phyloP scores from a whole-genome alignment of 1,140 invertebrate species.

The Drosophila truncata region DNA sequence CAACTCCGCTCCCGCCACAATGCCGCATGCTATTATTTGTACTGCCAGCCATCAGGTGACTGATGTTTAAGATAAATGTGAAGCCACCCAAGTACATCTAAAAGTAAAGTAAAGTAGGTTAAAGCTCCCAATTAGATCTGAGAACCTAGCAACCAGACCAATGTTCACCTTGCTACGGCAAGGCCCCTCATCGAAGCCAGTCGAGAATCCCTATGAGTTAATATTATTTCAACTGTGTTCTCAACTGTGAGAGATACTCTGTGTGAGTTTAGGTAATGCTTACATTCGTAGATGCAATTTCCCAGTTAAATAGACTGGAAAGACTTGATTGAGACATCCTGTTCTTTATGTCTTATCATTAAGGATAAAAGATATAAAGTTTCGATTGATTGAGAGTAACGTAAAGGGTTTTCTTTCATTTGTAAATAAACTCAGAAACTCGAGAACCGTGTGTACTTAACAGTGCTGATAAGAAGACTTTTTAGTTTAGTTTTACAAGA shows the following conservation, averaged over 20 bases:
- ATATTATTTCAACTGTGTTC: conserved; percentile 5
- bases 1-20: conserved; percentile 72
- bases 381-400: conserved; percentile 4
- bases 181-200: conserved; percentile 9
- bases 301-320: background rate
- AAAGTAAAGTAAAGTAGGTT: conserved; percentile 4
- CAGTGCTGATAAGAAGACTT: conserved; percentile 57
- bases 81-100: conserved; percentile 16
- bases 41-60: conserved; percentile 84
- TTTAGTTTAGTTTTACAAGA: conserved; percentile 55
- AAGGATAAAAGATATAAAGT: background rate
- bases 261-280: conserved; percentile 8
- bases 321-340: background rate
- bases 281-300: conserved; percentile 7
- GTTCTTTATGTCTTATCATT: background rate
- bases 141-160: conserved; percentile 23
- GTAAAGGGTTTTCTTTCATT: conserved; percentile 27
- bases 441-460: conserved; percentile 43
- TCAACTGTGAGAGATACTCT: conserved; percentile 2
- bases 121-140: background rate
- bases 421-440: conserved; percentile 40
- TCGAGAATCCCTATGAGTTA: background rate
- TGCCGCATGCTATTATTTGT: conserved; percentile 69
- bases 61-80: conserved; percentile 68
- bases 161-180: conserved; percentile 17